Evolutionary conservation across 2,888 invertebrate genomes (phyloP), one percentile per base, ranked within the genome.

Genomic region (Steinernema carpocapsae): DNA sequence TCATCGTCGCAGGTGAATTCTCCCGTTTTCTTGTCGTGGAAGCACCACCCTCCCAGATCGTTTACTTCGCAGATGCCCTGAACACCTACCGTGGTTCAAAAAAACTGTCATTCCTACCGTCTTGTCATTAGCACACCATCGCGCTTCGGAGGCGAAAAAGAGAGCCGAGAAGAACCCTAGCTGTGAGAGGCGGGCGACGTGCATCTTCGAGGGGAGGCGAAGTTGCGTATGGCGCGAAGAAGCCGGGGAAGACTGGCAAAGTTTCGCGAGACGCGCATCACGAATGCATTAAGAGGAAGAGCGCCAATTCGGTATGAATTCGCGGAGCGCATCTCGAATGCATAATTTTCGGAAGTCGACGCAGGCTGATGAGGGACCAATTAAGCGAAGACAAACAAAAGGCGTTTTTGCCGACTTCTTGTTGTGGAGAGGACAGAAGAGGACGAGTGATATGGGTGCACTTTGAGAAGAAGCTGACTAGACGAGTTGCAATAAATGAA

Each of bases 11-110:
- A 84, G 72, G 81, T 77, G 76, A 83, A 84, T 22, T 70, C 73
- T 1, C 82, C 84, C 19, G 77, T 76, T 10, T 80, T 78, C 70
- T 84, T 84, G 76, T 84, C 82, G 74, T 82, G 83, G 74, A 82
- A 83, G 43, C 84, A 84, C 80, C 80, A 84, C n/a, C 83, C 83
- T 77, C 80, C 80, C 71, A 81, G 72, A 24, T 81, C 78, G 71
- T 81, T 77, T 1, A 79, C 79, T 64, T 77, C 74, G 71, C 84
- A 84, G 64, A 74, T 78, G 29, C 83, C 79, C 81, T 83, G 48
- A 24, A 37, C 37, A 22, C 2, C 12, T 42, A 3, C 64, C 3
- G 64, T 42, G 12, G n/a, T 7, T 6, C 12, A 19, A 22, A 10
- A 19, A 22, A 10, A 4, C n/a, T 7, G 24, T 4, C 45, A 14